Percentiles rank a stretch among this genome's conserved stretches.
These are phyloP conservation scores for Lasaia peninsularis DNA, from an alignment of 1,140 invertebrate genomes.

Conservation along the genomic window DNA sequence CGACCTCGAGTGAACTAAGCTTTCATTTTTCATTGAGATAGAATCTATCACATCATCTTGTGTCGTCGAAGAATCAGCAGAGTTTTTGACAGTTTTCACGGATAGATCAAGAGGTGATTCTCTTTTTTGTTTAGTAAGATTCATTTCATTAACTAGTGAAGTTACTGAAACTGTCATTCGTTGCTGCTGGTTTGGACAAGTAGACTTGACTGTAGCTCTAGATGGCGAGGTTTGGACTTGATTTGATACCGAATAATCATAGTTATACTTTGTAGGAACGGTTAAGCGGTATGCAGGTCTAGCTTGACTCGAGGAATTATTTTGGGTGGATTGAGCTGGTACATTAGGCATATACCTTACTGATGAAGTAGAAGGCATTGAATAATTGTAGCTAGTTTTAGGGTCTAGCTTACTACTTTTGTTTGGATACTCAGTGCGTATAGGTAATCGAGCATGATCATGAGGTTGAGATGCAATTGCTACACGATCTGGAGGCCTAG, in stretches of 20 bases:
- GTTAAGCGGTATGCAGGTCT: slow-evolving; percentile 50
- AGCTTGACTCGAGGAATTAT: slow-evolving; percentile 32
- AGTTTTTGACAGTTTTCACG: slow-evolving; percentile 90
- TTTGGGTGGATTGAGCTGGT: slow-evolving; percentile 41
- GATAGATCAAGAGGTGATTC: slow-evolving; percentile 90
- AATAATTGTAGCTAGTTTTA: slow-evolving; percentile 51
- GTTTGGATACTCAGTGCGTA: slow-evolving; percentile 45
- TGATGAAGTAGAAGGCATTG: slow-evolving; percentile 53
- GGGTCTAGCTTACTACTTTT: slow-evolving; percentile 43
- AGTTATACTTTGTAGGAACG: slow-evolving; percentile 50
- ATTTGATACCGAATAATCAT: slow-evolving; percentile 52
- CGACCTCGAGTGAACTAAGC: slow-evolving; percentile 46
- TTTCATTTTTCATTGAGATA: slow-evolving; percentile 61
- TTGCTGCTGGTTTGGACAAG: slow-evolving; percentile 60
- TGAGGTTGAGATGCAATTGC: slow-evolving; percentile 36
- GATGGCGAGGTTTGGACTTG: slow-evolving; percentile 58
- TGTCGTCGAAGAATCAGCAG: slow-evolving; percentile 90
- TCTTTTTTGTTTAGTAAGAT: slow-evolving; percentile 76
- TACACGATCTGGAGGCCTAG: slow-evolving; percentile 45
- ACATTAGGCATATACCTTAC: slow-evolving; percentile 45
- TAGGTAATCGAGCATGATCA: slow-evolving; percentile 41
- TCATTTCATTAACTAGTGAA: slow-evolving; percentile 72
- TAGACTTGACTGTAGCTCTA: slow-evolving; percentile 48
- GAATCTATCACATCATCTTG: slow-evolving; percentile 81
- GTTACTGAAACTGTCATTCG: slow-evolving; percentile 73